These are phyloP conservation scores for Indicator maculatus DNA, from an alignment of 2,113 vertebrate species.

Conservation along the genomic window DNA sequence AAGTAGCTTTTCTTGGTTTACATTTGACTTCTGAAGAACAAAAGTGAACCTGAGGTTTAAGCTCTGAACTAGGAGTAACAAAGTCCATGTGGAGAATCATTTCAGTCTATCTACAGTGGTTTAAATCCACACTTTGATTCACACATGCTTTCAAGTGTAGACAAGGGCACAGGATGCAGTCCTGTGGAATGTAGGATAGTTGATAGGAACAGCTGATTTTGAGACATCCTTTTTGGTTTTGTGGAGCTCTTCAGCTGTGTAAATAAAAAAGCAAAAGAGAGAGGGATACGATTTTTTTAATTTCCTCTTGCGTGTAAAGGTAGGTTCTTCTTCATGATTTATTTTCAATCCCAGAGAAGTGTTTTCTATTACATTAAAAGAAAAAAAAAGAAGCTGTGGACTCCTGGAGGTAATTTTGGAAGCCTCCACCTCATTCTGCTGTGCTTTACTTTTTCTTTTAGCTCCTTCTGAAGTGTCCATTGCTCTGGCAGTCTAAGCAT, in stretches of 20 bases:
- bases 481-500: neutral
- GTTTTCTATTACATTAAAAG: neutral
- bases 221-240: neutral
- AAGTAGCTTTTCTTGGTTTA: neutral
- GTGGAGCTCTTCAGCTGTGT: neutral
- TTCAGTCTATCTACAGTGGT: neutral
- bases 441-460: neutral
- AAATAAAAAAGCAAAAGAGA: slow-evolving; percentile 11
- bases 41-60: neutral
- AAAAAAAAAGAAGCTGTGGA: neutral
- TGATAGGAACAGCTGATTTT: neutral
- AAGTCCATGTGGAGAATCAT: neutral
- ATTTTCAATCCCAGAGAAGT: neutral
- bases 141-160: neutral
- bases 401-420: neutral
- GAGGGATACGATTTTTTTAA: neutral
- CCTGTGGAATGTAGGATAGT: neutral
- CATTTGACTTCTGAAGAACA: neutral
- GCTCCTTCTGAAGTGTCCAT: neutral
- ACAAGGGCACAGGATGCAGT: neutral
- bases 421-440: neutral
- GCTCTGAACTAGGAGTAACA: neutral
- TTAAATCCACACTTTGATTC: neutral
- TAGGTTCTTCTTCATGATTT: neutral
- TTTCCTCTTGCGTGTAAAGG: neutral